These are phyloP conservation scores for Falco concolor DNA, from an alignment of 2,797 vertebrate species.

Conservation along the genomic window DNA sequence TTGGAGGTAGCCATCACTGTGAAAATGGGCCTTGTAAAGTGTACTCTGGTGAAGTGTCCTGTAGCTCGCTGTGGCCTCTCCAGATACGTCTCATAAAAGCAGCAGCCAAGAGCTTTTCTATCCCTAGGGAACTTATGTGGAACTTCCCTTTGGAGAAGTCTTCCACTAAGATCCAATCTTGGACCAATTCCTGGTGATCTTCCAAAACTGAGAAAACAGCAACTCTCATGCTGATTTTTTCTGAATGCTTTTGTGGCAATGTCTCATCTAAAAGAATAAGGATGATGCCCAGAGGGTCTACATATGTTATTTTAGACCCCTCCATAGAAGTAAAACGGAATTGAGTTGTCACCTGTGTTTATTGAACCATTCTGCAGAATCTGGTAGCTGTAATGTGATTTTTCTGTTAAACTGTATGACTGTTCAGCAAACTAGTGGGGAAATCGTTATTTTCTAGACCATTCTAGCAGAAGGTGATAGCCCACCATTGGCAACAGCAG, in stretches of 20 bases:
- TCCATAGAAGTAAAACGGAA: background rate
- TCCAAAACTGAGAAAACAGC: background rate
- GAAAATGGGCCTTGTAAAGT: background rate
- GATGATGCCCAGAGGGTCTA: background rate
- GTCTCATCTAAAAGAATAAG: background rate
- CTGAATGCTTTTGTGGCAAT: background rate
- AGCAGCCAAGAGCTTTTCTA: background rate
- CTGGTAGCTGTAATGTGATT: background rate
- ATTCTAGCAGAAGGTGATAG: background rate
- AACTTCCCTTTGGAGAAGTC: background rate
- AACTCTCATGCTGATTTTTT: background rate
- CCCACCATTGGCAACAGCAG: background rate
- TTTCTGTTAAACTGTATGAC: background rate
- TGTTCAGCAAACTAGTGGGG: background rate
- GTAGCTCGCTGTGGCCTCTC: background rate
- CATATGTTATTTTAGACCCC: background rate
- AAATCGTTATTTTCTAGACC: background rate
- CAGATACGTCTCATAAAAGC: background rate
- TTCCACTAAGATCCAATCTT: background rate
- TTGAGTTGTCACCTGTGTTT: background rate
- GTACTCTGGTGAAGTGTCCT: background rate
- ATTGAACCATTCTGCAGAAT: background rate
- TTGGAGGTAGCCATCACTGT: background rate
- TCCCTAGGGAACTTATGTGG: background rate
- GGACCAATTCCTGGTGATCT: background rate